A percentile compares a stretch with the other conserved stretches of the same genome.
Conservation (phyloP, 2,888 invertebrate species). For the Agonopterix heracliana region DNA sequence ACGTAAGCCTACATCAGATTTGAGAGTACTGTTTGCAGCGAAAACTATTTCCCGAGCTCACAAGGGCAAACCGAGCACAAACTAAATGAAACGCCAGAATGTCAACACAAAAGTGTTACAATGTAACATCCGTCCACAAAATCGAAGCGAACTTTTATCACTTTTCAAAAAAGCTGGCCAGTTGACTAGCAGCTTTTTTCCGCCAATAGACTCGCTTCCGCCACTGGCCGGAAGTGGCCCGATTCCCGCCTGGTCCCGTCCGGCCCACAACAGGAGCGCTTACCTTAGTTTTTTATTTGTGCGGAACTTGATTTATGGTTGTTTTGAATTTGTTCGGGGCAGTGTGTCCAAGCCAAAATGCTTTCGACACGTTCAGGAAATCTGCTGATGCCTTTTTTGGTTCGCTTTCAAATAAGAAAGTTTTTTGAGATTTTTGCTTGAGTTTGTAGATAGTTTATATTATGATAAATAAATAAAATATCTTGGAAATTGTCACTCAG, state of each 20-base stretch:
- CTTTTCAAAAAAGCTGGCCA: conserved; percentile 60
- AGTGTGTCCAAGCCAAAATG: conserved; percentile 52
- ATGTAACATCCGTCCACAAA: conserved; percentile 26
- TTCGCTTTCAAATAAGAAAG: conserved; percentile 28
- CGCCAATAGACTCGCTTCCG: conserved; percentile 67
- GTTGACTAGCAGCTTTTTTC: conserved; percentile 62
- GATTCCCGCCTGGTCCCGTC: conserved; percentile 33
- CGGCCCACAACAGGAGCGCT: conserved; percentile 71
- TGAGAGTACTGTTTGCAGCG: too few species aligned
- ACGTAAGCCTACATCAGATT: too few species aligned
- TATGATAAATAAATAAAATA: too few species aligned
- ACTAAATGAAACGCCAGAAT: conserved; percentile 2
- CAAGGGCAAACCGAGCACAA: too few species aligned
- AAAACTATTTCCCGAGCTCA: too few species aligned
- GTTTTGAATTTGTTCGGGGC: conserved; percentile 65
- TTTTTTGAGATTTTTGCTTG: conserved; percentile 8
- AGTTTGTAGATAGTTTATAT: conserved; percentile 4
- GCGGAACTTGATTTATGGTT: conserved; percentile 62
- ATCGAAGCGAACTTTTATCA: conserved; percentile 47
- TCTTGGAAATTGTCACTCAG: too few species aligned
- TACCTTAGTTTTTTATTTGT: conserved; percentile 76
- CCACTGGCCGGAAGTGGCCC: conserved; percentile 54
- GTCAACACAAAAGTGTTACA: conserved; percentile 33
- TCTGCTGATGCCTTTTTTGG: conserved; percentile 38
- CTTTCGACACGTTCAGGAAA: conserved; percentile 55